Base-by-base conservation (phyloP, 2,888 invertebrate species). In the Melanargia galathea region DNA sequence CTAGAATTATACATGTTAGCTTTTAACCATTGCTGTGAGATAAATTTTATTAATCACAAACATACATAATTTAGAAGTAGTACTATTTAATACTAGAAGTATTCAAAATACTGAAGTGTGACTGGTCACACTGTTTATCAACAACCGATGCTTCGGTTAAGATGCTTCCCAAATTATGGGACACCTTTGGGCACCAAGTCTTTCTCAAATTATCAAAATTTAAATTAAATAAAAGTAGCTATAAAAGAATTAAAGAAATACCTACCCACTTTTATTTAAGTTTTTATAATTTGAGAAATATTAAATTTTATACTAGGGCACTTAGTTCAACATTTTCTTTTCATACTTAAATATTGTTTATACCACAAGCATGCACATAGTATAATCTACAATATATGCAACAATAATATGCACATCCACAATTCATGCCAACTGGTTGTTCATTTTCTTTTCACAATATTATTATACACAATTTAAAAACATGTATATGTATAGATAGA, bases 351-450 rank as follows among this genome's bases (percentile, higher is more conserved):
- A 49, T 55, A 56, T n/a, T n/a, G n/a, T 54, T 38, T 24, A 35
- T 55, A 56, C 35, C 40, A 33, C 40, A 56, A 43, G 40, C 58
- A 65, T 57, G 55, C 57, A 60, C 58, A 51, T 60, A 65, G 11
- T 43, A n/a, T 48, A 63, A 57, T 59, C 26, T 49, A 49, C 49
- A 59, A 49, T 35, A 49, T 35, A 65, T 56, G 52, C 51, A 56
- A 56, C 51, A 63, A 65, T 60, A n/a, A n/a, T n/a, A n/a, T 65
- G 65, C 65, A 63, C 56, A 59, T 58, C n/a, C 2, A 30, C 18
- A 30, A 54, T 10, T 10, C 13, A 26, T 26, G 18, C 20, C 20
- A 54, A 22, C 13, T 46, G 33, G 46, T 38, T 57, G 48, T 55
- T 62, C 26, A 46, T n/a, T 49, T 26, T 33, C 22, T 35, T 35